These are phyloP conservation scores for Lytechinus variegatus DNA, from an alignment of 35 echinoderm and acorn worm species.

Conservation along the genomic window DNA sequence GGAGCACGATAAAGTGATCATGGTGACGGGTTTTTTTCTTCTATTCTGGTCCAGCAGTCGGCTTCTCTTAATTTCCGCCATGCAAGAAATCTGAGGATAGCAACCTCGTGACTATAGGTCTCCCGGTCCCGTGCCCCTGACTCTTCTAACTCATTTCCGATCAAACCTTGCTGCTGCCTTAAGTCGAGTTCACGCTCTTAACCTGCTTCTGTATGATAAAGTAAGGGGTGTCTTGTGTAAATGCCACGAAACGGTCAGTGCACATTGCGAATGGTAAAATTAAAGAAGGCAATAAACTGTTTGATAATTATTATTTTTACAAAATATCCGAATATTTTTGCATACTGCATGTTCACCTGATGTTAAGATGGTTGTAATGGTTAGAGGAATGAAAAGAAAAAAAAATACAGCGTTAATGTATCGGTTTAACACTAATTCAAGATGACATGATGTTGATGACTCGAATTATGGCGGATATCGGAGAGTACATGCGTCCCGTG, in stretches of 20 bases:
- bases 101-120: not conserved
- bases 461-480: no score
- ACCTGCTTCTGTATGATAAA: not conserved
- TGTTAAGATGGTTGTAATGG: no score
- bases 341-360: no score
- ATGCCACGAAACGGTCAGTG: not conserved
- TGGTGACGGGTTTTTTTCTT: no score
- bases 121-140: not conserved
- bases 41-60: no score
- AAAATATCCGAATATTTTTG: no score
- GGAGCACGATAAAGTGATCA: not conserved
- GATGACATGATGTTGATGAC: no score
- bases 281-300: not conserved
- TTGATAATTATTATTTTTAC: no score
- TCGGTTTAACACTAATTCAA: no score
- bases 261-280: not conserved
- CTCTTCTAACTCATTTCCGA: not conserved
- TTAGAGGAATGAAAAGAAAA: no score
- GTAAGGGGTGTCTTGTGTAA: not conserved
- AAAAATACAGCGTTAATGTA: no score
- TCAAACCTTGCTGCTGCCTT: not conserved
- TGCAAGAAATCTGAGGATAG: not conserved
- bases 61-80: not conserved
- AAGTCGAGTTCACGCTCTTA: not conserved
- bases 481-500: no score